Percentiles rank a stretch among this genome's conserved stretches.
Conservation (phyloP, 2,888 invertebrate genomes). For the Micoletzkya japonica region DNA sequence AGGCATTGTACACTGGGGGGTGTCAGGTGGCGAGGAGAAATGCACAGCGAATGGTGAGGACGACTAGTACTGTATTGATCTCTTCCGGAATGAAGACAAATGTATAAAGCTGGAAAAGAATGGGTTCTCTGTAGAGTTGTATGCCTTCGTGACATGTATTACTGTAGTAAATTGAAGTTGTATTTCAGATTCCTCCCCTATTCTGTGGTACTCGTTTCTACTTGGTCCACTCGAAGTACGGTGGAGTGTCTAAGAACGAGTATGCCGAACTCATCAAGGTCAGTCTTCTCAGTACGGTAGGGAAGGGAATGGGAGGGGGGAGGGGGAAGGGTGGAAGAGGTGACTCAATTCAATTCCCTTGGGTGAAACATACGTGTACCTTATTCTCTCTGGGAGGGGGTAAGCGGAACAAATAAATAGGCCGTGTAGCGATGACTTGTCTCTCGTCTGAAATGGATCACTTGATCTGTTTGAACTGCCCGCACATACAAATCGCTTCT, state of each 20-base stretch:
- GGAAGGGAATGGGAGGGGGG: too few species aligned
- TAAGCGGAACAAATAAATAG: too few species aligned
- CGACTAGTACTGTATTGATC: not conserved
- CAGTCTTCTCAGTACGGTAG: not conserved
- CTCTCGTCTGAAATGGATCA: not conserved
- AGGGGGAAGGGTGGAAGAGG: too few species aligned
- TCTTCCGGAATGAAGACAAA: not conserved
- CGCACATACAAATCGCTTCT: too few species aligned
- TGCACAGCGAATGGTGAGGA: conserved; percentile 7
- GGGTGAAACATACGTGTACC: not conserved
- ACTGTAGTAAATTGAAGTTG: not conserved
- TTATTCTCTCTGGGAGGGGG: too few species aligned
- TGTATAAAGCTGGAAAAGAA: not conserved
- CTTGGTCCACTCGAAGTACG: conserved; percentile 20
- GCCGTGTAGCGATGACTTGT: not conserved
- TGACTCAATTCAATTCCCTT: not conserved
- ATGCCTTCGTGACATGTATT: not conserved
- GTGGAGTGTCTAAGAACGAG: conserved; percentile 5
- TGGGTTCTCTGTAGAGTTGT: not conserved
- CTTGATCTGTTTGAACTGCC: not conserved
- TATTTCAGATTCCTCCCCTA: conserved; percentile 22
- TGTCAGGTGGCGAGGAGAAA: not conserved
- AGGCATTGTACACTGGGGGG: conserved; percentile 9
- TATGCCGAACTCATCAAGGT: conserved; percentile 19
- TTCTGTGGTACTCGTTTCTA: conserved; percentile 22